Percentiles rank a stretch among this genome's conserved stretches.
phyloP scores from a whole-genome alignment of 2,888 invertebrate genomes.

The Stenoptilia bipunctidactyla region DNA sequence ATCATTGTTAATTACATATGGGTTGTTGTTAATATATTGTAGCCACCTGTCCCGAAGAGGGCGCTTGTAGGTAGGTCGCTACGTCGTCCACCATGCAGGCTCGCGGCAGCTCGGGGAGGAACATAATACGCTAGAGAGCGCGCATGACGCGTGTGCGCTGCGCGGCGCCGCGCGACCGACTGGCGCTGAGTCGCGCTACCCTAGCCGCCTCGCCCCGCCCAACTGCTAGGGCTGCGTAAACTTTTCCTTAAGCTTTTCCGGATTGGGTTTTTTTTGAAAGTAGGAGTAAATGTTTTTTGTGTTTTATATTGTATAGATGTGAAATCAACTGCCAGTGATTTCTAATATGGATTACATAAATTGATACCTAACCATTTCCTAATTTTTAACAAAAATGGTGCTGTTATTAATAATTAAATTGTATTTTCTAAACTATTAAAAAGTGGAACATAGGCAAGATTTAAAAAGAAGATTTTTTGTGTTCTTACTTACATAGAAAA shows the following conservation, averaged over 20 bases:
- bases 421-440: too few species aligned
- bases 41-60: slow-evolving; percentile 94
- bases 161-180: slow-evolving; percentile 67
- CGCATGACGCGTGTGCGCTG: slow-evolving; percentile 62
- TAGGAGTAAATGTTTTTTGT: background rate
- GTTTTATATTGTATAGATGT: background rate
- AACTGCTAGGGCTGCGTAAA: slow-evolving; percentile 33
- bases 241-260: slow-evolving; percentile 29
- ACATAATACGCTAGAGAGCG: slow-evolving; percentile 76
- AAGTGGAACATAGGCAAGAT: too few species aligned
- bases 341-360: too few species aligned
- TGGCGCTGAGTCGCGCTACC: slow-evolving; percentile 32
- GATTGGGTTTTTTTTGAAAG: background rate
- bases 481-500: too few species aligned
- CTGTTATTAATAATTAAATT: too few species aligned
- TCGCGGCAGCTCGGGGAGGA: slow-evolving; percentile 93
- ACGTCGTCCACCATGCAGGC: slow-evolving; percentile 98
- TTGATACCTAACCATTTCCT: too few species aligned
- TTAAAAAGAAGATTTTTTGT: too few species aligned
- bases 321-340: too few species aligned
- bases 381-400: too few species aligned
- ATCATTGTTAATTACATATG: slow-evolving; percentile 72
- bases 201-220: slow-evolving; percentile 20
- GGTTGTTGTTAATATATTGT: slow-evolving; percentile 68
- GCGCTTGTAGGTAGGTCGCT: slow-evolving; percentile 93